Base-by-base conservation (phyloP, 2,113 vertebrate species). In the Glaucomys volans region DNA sequence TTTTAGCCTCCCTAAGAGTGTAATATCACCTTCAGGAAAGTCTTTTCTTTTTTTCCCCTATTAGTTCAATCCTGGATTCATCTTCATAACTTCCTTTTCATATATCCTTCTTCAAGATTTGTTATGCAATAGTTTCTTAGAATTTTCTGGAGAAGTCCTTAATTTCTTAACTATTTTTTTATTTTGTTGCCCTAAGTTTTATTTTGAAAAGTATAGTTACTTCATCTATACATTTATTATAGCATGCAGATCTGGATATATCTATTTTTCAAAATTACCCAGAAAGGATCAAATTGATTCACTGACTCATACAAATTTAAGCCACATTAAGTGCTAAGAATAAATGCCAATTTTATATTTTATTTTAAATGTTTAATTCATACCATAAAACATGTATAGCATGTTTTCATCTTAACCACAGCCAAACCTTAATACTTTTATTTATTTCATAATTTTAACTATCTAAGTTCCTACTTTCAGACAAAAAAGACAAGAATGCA, bases 401-500 rank as follows among this genome's bases (percentile, higher is more conserved):
- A 77, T 44, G 91, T 18, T 80, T 84, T 95, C 74, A 87, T 8
- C 16, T 81, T 35, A 95, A 91, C 32, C 64, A 90, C 28, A 95
- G 69, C 22, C 54, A 88, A 72, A 76, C 11, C 50, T 87, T 90
- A 75, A 88, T 59, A 57, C 3, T 92, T 86, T 59, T 91, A 50
- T 67, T 89, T 96, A 12, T 87, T 92, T 94, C 81, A 76, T 92
- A 94, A 83, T 75, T 62, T 88, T 83, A 94, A 85, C 79, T 83
- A 5, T n/a, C 18, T 96, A 42, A 64, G 66, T 97, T 97, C 95
- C 98, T 95, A 85, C 88, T 98, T 98, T 96, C 96, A 99, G 98
- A 96, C 97, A 99, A 98, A 96, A 99, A 98, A 97, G 83, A 91
- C 77, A 99, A 98, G 96, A 98, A 97, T 20, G 17, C 18, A n/a